A percentile compares a stretch with the other conserved stretches of the same genome.
Conservation (phyloP, 2,888 invertebrate species). For the Podabrus alpinus region DNA sequence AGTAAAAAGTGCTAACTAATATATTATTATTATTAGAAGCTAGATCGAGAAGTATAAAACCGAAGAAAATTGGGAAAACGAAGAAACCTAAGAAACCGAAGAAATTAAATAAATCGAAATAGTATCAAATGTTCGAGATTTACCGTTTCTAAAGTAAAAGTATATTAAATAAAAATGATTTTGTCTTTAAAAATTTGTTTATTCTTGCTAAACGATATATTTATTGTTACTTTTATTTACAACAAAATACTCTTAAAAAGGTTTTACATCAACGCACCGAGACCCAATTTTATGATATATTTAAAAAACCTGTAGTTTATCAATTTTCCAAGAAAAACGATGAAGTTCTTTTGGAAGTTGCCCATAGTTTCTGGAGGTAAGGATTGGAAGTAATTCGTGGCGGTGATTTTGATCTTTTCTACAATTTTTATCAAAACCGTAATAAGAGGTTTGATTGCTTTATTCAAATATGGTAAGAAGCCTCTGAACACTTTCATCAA, state of each 20-base stretch:
- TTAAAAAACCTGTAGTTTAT: background rate
- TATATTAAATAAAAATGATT: background rate
- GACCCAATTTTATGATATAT: background rate
- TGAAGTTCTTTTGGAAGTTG: background rate
- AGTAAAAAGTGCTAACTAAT: background rate
- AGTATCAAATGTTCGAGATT: too few species aligned
- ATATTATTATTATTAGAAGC: background rate
- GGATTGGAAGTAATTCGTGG: background rate
- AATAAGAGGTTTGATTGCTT: background rate
- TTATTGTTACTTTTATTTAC: background rate
- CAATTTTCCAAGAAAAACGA: background rate
- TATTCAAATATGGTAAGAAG: background rate
- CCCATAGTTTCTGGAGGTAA: background rate
- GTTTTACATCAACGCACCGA: background rate
- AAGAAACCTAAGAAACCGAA: too few species aligned
- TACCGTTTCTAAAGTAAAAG: background rate
- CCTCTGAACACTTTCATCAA: background rate
- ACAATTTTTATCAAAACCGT: background rate
- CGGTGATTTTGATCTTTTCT: background rate
- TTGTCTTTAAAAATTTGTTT: background rate
- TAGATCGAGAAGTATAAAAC: too few species aligned
- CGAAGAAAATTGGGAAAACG: too few species aligned
- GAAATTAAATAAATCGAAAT: too few species aligned
- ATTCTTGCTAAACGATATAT: background rate
- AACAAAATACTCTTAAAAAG: background rate